Base-by-base conservation (phyloP, 2,888 invertebrate genomes). In the Prostheceraeus crozeri region DNA sequence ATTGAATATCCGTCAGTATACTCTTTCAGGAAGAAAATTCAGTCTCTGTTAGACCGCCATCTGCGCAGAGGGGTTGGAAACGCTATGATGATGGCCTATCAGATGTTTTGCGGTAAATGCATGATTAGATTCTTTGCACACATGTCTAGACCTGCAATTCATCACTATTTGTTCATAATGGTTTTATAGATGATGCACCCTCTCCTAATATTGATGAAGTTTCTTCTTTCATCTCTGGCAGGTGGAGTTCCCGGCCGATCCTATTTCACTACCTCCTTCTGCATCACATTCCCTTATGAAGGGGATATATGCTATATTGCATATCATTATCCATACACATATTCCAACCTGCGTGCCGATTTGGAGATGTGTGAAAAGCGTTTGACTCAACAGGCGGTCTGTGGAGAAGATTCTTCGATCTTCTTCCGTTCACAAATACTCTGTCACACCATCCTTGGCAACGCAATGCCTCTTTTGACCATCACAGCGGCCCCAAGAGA, bases 271-370 rank as follows among this genome's bases (percentile, higher is more conserved):
- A 83, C 85, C 35, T 84, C 86, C 2, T 88, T 89, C 77, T 84
- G 83, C 65, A 80, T 89, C 30, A 81, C 79, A 51, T 88, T 89
- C 75, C 83, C 82, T 3, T 84, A 86, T 74, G 77, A 79, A 54
- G 81, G 83, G 63, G 89, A 89, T 71, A 82, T 87, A 54, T 85
- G 86, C 73, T 89, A 89, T 74, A 74, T 89, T 62, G 87, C 88
- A 1, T 89, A 88, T 71, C 87, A 89, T 76, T 88, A 84, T 72
- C 89, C 89, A 0, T 89, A 85, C 74, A 85, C 87, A 0, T 88
- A 86, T 72, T 83, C 85, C 16, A 82, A 82, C 74, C 33, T 62
- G 27, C 23, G 48, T 23, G 48, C 35, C 10, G 30, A 58, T 21
- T 14, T 58, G 10, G 4, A 30, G 14, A 23, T 8, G n/a, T n/a